Evolutionary conservation across 2,888 invertebrate species (phyloP), one percentile per base, ranked within the genome.

Genomic region (Melipona beecheii): DNA sequence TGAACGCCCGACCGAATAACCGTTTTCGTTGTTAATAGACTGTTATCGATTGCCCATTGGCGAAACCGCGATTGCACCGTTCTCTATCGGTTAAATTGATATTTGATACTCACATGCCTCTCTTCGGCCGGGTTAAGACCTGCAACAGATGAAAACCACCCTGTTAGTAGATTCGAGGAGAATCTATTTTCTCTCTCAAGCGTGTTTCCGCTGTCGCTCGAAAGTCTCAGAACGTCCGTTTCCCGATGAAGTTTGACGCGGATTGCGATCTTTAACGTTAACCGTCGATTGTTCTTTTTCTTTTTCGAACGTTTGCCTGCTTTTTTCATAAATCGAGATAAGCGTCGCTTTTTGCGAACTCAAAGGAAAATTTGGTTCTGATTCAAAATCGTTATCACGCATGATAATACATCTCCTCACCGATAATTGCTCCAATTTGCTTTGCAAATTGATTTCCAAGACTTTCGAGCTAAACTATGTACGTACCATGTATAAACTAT

Each of bases 81-180:
- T 75, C 69, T 49, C 60, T 52, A 64, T 36, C 66, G 54, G 43
- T 70, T 66, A 64, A 83, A 82, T 78, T 72, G 50, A 43, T 43
- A 43, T 74, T 49, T 76, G 69, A 89, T 95, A 96, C 96, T 96
- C 94, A 96, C 96, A 95, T 96, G 96, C 95, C 96, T 95, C 94
- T 96, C 96, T 93, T 96, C 96, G 31, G 96, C 95, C 68, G 96
- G 95, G 94, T 96, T 96, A 93, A 96, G 95, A 94, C 96, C 96
- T 96, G 95, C 73, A 94, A 94, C 91, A 92, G 80, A 92, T 85
- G 85, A 84, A 43, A 76, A 84, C 56, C n/a, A 71, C 21, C 2
- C n/a, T 17, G 24, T 76, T 71, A 76, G 17, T 19, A 17, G n/a
- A n/a, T 58, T n/a, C n/a, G 15, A 58, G 24, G 13, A 58, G 15